Evolutionary conservation across 2,797 vertebrate species (phyloP), one percentile per base, ranked within the genome.

Genomic region (Sciurus carolinensis): DNA sequence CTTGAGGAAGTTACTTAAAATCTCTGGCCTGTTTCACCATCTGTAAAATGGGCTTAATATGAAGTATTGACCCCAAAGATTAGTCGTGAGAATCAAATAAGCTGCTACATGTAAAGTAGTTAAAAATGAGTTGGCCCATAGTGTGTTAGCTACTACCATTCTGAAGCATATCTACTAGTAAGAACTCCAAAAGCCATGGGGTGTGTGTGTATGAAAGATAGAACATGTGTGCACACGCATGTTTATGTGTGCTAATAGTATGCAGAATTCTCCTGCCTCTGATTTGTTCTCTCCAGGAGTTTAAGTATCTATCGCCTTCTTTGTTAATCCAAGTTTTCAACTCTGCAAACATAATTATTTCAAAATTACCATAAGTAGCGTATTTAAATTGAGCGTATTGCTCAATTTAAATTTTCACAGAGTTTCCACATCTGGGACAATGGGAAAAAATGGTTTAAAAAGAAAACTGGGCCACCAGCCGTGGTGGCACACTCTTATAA

Each of bases 1-100:
- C 39, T 72, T 88, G 84, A 47, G 73, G 24, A 86, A 93, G 33
- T 54, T 76, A 76, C 47, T 82, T 95, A 85, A 88, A 91, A 88
- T 93, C 73, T 93, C 62, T 89, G 30, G 50, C 42, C 54, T 77
- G n/a, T 91, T 89, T 95, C 42, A 26, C 64, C 30, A 64, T 72
- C 87, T 95, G 6, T 77, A 72, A 91, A 88, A 81, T 66, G 26
- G 64, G 17, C 71, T 92, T 90, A 83, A 85, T 90, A 39, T 22
- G 39, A 42, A 69, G 2, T 54, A 71, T 82, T 30, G 87, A n/a
- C 20, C 5, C 69, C 1, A 7, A 20, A 44, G 57, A 20, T 44
- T 66, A 77, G 26, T 42, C 89, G n/a, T 89, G 62, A 94, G 54
- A 81, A 76, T 86, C 11, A 54, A 79, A 75, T 62, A 57, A 83